Base-by-base conservation (phyloP, 1,140 invertebrate species). In the Eupeodes corollae region DNA sequence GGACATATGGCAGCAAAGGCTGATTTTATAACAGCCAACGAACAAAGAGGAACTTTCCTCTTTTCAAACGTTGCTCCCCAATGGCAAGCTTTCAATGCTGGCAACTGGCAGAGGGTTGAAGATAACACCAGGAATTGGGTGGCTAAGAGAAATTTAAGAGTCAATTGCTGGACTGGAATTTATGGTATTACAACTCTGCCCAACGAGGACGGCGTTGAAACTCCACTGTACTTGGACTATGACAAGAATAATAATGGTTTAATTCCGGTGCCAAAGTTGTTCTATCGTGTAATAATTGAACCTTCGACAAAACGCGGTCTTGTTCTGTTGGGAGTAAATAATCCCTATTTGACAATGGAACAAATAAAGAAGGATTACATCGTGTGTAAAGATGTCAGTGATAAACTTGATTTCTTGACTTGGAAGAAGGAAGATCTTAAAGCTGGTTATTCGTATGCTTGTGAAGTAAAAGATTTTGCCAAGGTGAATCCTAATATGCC, bases 1-100 rank as follows among this genome's bases (percentile, higher is more conserved):
- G 81, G 80, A 16, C 82, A 84, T 54, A 68, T 83, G 40, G 67
- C 75, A 1, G 80, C 81, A 21, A 80, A 80, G 56, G 74, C 70
- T 14, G 80, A 84, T 54, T 78, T 76, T 43, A 68, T 81, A 0
- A 79, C 72, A 51, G 76, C 72, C 1, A 59, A 72, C 3, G 74
- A 76, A 32, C 78, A 83, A 55, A 68, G 73, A 1, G 63, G 76
- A 12, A 79, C 78, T 0, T 81, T 78, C 58, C 74, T 73, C 50
- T 81, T 75, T 55, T 71, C 77, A 15, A 83, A 82, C 56, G 72
- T 68, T 8, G 75, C 72, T 11, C 77, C 78, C 6, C 77, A 60
- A 55, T 82, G 79, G 79, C 75, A 80, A 46, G 73, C 70, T 8
- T 75, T 80, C 44, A 79, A 80, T 51, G 74, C 67, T 34, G 75